Percentiles rank a stretch among this genome's conserved stretches.
Conservation (phyloP, 2,113 vertebrate genomes). For the Loxodonta africana region DNA sequence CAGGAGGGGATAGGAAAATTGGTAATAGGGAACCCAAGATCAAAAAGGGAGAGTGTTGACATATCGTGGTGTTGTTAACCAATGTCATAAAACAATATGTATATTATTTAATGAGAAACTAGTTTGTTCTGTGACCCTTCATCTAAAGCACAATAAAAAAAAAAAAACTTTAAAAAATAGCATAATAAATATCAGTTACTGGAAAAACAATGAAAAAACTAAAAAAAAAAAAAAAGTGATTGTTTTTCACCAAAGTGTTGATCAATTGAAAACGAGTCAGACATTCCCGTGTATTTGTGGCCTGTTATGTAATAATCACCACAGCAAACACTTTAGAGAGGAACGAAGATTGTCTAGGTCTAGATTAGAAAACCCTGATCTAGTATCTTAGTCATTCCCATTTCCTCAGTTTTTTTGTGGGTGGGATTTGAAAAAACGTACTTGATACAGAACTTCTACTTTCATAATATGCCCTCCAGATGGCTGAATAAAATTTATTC, state of each 20-base stretch:
- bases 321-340: background rate
- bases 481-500: slow-evolving; percentile 54
- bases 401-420: background rate
- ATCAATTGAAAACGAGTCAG: background rate
- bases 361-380: background rate
- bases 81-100: no score
- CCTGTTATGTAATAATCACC: background rate
- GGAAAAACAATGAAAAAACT: no score
- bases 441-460: slow-evolving; percentile 25
- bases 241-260: slow-evolving; percentile 10
- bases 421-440: slow-evolving; percentile 17
- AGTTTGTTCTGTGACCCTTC: no score
- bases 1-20: no score
- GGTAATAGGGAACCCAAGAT: no score
- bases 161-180: no score
- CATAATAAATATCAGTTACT: no score
- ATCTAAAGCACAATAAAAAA: no score
- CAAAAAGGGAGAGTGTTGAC: no score
- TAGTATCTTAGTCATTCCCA: slow-evolving; percentile 23
- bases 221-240: background rate
- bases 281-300: background rate
- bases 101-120: no score
- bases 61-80: no score
- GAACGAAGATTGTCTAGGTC: background rate
- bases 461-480: slow-evolving; percentile 42